Base-by-base conservation (phyloP, 1,140 invertebrate genomes). In the Pseudomyrmex concolor region DNA sequence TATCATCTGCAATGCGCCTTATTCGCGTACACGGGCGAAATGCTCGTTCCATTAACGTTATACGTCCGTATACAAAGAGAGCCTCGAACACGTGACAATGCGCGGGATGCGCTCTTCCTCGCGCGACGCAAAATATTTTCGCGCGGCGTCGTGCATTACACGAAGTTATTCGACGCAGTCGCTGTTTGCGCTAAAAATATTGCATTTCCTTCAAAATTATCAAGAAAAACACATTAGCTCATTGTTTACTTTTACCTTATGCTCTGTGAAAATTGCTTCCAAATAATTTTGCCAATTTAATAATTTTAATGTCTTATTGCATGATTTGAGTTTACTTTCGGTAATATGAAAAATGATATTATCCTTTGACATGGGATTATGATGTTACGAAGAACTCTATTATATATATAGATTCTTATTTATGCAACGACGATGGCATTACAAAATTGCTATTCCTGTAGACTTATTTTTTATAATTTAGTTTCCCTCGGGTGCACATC, bases 21-120 rank as follows among this genome's bases (percentile, higher is more conserved):
- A 70, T 17, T 78, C 64, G 43, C 4, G 15, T 59, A 59, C n/a
- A 70, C 5, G 43, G 10, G 66, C 66, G 76, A 80, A 48, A 80
- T 59, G n/a, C 76, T 80, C 76, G 76, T 80, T 80, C 66, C 76
- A 80, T 80, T 80, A 80, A 80, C 66, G 54, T 80, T 70, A 80
- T 70, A 50, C 15, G 66, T 12, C 7, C 25, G 2, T 59, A 9
- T 70, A 48, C 66, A 80, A 80, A 80, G 64, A 57, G 15, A 50
- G 54, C 48, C 19, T 50, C 19, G 57, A 80, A 70, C 54, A 34
- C 12, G 54, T 60, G 76, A 78, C 76, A 78, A 70, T 80, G 45
- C 50, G 15, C 50, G 15, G 48, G 2, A 34, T 59, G 64, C 54
- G 55, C 64, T 70, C 64, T 78, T 70, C 59, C 15, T 48, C 43